Evolutionary conservation across 2,797 vertebrate genomes (phyloP), one percentile per base, ranked within the genome.

Genomic region (Sebastes miniatus): DNA sequence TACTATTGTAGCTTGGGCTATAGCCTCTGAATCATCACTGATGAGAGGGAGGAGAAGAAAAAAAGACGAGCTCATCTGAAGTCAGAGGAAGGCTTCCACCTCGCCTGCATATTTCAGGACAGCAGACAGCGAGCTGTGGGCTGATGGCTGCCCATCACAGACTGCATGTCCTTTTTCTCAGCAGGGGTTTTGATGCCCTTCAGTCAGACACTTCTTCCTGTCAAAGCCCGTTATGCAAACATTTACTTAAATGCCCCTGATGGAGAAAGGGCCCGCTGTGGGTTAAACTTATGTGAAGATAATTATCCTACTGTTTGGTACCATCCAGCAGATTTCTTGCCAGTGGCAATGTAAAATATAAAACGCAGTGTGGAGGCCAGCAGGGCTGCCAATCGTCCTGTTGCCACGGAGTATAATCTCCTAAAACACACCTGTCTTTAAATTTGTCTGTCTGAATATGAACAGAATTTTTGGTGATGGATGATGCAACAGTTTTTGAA

Each of bases 81-180:
- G 64, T 80, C 76, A 52, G 27, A 54, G 56, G 11, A 67, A 27
- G 31, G 43, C 61, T 61, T 68, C 81, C 69, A 76, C 83, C 29
- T 14, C 1, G 2, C 25, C 47, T 81, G 56, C 59, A 82, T 86
- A 83, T 86, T 78, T 78, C 54, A 84, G 68, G 6, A 54, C 13
- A 32, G 34, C 69, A 80, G 69, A 73, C 72, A 66, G 61, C 31
- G 11, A 73, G 50, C 52, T 20, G 4, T 7, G 16, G 64, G 69
- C 61, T 73, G 64, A 69, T 20, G 24, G 81, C 68, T 82, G 76
- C 61, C 69, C 69, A 52, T 84, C 69, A 76, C 65, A 77, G 27
- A 66, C 25, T 27, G 52, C 27, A 59, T 72, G 32, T 57, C 65
- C 69, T 74, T 59, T 14, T 14, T 39, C 63, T 77, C 79, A 20